A percentile compares a stretch with the other conserved stretches of the same genome.
phyloP scores from a whole-genome alignment of 23 tunicate species.

The Halocynthia roretzi region DNA sequence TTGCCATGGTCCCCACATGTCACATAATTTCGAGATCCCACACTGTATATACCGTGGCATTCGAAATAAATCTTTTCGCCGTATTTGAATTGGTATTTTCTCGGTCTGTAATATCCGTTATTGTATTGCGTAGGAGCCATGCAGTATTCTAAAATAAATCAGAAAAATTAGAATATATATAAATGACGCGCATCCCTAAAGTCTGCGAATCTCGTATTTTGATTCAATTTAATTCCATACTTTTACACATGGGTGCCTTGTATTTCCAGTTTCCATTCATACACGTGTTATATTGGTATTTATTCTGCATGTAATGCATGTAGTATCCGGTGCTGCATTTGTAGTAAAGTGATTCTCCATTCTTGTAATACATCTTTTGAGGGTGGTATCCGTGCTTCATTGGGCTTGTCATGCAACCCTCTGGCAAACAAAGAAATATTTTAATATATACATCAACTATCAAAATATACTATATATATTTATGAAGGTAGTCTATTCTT shows the following conservation, averaged over 20 bases:
- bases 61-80: conserved; percentile 1
- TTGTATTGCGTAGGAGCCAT: conserved; percentile 10
- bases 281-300: conserved; percentile 23
- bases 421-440: neutral
- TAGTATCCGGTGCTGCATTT: conserved; percentile 7
- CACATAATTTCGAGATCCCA: neutral
- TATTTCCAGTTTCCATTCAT: conserved; percentile 25
- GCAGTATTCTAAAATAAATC: conserved; percentile 18
- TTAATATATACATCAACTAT: too few relatives aligned
- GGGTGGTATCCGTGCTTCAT: conserved; percentile 4
- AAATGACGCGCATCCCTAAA: neutral
- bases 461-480: too few relatives aligned
- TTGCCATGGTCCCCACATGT: conserved; percentile 14
- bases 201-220: neutral
- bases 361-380: conserved; percentile 13
- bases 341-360: conserved; percentile 19
- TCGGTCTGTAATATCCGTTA: conserved; percentile 20
- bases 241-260: conserved; percentile 12
- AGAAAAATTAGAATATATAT: neutral
- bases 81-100: conserved; percentile 3
- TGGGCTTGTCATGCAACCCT: neutral
- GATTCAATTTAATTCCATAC: conserved; percentile 10
- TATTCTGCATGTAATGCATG: neutral
- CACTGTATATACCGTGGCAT: neutral
- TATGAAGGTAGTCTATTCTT: neutral